Conservation (phyloP, 2,797 vertebrate genomes). For the Mallotus villosus region DNA sequence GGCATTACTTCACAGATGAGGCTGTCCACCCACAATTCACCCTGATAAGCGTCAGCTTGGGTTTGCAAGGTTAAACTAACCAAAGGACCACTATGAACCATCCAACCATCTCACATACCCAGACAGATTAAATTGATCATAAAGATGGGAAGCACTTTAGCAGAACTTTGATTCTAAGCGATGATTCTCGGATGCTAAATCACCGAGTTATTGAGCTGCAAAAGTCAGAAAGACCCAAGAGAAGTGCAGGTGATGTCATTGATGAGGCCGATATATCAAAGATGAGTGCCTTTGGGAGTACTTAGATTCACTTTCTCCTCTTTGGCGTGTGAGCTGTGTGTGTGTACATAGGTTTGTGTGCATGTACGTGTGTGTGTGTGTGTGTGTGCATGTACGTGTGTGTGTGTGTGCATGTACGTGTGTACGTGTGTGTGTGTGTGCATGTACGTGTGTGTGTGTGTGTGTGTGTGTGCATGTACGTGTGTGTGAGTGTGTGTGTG, state of each 20-base stretch:
- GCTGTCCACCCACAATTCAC: slow-evolving; percentile 3
- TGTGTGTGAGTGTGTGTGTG: too few species aligned
- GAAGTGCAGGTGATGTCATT: not conserved
- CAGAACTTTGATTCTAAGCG: not conserved
- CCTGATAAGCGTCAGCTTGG: slow-evolving; percentile 6
- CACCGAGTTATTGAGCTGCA: slow-evolving; percentile 1
- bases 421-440: too few species aligned
- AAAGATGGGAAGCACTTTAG: slow-evolving; percentile 1
- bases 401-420: too few species aligned
- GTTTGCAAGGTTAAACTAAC: slow-evolving; percentile 17
- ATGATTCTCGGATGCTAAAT: slow-evolving; percentile 1
- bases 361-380: not conserved
- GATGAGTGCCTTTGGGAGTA: not conserved
- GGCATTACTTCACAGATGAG: slow-evolving; percentile 19
- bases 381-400: too few species aligned
- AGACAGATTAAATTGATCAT: slow-evolving; percentile 7
- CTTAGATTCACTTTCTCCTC: not conserved
- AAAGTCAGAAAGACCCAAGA: not conserved
- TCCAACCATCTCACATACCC: not conserved
- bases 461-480: too few species aligned
- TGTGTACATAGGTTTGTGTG: too few species aligned
- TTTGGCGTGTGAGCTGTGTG: too few species aligned
- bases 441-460: too few species aligned
- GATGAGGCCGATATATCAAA: slow-evolving; percentile 4
- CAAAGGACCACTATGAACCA: slow-evolving; percentile 1